Conservation (phyloP, 37 sponge, comb jelly and placozoan genomes). For the Geodia barretti region DNA sequence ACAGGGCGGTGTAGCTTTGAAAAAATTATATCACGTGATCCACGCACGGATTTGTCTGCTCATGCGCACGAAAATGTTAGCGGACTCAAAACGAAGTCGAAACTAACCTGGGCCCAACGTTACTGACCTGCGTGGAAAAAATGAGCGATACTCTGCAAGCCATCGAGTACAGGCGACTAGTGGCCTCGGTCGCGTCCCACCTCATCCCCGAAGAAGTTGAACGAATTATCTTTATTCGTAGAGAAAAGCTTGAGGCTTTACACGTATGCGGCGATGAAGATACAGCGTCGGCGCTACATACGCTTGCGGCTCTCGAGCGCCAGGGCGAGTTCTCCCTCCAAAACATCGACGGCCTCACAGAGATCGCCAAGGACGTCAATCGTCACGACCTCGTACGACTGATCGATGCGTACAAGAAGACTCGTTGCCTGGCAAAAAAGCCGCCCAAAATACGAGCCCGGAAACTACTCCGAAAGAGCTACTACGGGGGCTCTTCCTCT, state of each 20-base stretch:
- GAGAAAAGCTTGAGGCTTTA: background rate
- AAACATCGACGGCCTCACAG: slow-evolving; percentile 26
- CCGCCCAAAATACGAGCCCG: background rate
- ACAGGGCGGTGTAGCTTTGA: too few relatives aligned
- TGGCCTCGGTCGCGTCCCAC: background rate
- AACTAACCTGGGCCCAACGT: too few relatives aligned
- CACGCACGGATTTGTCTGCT: too few relatives aligned
- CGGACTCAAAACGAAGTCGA: too few relatives aligned
- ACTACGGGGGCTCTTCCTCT: too few relatives aligned
- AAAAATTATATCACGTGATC: too few relatives aligned
- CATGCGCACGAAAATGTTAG: too few relatives aligned
- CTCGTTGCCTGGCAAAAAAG: background rate
- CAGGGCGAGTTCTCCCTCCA: slow-evolving; percentile 13
- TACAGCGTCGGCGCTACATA: background rate
- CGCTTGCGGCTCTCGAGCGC: slow-evolving; percentile 34
- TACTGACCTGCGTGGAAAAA: too few relatives aligned
- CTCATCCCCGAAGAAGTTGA: background rate
- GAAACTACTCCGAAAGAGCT: background rate
- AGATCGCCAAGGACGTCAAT: slow-evolving; percentile 39
- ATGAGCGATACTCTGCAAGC: background rate
- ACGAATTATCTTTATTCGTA: background rate
- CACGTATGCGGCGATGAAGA: too few relatives aligned
- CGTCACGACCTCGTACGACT: slow-evolving; percentile 24
- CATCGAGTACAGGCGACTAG: background rate
- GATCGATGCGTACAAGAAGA: slow-evolving; percentile 34